These are phyloP conservation scores for Antrozous pallidus DNA, from an alignment of 2,797 vertebrate species.

Conservation along the genomic window DNA sequence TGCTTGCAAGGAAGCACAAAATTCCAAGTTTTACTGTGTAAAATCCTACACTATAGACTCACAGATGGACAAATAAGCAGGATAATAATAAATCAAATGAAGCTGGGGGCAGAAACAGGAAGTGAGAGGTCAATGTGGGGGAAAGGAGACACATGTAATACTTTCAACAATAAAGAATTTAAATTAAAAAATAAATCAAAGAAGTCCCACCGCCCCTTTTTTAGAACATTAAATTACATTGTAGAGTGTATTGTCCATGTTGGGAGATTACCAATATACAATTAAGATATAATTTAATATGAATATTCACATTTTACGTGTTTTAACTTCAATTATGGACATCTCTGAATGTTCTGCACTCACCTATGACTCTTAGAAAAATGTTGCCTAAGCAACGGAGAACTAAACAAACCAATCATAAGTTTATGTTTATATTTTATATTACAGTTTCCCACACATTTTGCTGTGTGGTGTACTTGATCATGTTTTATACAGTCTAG, in stretches of 20 bases:
- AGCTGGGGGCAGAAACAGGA: no score
- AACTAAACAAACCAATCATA: not conserved
- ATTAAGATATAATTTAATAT: not conserved
- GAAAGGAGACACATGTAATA: no score
- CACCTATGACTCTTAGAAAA: not conserved
- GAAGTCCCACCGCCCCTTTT: not conserved
- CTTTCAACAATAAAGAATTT: no score
- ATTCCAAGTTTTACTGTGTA: conserved; percentile 58
- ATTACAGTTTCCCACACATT: not conserved
- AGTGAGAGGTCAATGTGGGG: no score
- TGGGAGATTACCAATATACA: not conserved
- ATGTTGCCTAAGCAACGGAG: not conserved
- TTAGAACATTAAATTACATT: not conserved
- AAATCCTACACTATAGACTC: conserved; percentile 3
- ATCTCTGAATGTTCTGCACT: not conserved
- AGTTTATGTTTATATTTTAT: not conserved
- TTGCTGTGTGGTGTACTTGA: not conserved
- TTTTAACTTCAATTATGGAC: not conserved
- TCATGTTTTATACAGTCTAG: not conserved
- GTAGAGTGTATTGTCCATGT: not conserved
- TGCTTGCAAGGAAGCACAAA: conserved; percentile 67
- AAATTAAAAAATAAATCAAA: not conserved
- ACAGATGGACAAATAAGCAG: conserved; percentile 52
- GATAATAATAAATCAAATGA: conserved; percentile 7
- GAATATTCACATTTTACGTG: not conserved